These are phyloP conservation scores for Palaemon carinicauda DNA, from an alignment of 1,140 invertebrate genomes.

Conservation along the genomic window DNA sequence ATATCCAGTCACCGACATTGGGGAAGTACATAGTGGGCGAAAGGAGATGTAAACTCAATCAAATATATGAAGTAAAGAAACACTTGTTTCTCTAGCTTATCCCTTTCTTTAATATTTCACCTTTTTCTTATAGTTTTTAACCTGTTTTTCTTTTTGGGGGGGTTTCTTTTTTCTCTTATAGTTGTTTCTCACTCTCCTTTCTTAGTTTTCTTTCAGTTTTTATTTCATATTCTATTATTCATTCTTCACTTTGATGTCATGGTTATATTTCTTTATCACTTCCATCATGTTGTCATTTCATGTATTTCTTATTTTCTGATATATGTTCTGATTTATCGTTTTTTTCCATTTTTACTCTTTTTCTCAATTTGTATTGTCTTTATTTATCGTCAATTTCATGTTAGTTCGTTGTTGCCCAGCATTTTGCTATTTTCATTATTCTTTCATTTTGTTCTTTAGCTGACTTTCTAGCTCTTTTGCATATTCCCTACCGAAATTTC, in stretches of 20 bases:
- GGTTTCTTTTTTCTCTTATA: not conserved
- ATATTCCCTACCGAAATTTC: not conserved
- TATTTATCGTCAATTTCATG: too few relatives aligned
- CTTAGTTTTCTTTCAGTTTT: not conserved
- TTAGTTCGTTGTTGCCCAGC: too few relatives aligned
- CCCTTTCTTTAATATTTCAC: too few relatives aligned
- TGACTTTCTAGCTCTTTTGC: too few relatives aligned
- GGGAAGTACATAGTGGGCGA: too few relatives aligned
- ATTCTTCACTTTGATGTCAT: not conserved
- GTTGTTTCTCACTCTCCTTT: not conserved
- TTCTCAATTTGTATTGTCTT: too few relatives aligned
- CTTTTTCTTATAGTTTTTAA: not conserved
- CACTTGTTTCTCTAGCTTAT: too few relatives aligned
- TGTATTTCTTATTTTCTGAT: too few relatives aligned
- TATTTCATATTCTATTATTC: not conserved
- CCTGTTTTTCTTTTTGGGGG: not conserved
- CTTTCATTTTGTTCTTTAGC: not conserved
- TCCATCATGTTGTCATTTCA: not conserved
- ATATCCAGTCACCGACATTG: too few relatives aligned
- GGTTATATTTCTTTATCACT: not conserved
- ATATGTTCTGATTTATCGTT: not conserved
- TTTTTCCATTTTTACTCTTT: not conserved
- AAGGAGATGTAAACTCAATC: too few relatives aligned
- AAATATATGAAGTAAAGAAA: too few relatives aligned
- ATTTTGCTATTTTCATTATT: not conserved